These are phyloP conservation scores for Lacanobia wlatinum DNA, from an alignment of 2,888 invertebrate genomes.

Conservation along the genomic window DNA sequence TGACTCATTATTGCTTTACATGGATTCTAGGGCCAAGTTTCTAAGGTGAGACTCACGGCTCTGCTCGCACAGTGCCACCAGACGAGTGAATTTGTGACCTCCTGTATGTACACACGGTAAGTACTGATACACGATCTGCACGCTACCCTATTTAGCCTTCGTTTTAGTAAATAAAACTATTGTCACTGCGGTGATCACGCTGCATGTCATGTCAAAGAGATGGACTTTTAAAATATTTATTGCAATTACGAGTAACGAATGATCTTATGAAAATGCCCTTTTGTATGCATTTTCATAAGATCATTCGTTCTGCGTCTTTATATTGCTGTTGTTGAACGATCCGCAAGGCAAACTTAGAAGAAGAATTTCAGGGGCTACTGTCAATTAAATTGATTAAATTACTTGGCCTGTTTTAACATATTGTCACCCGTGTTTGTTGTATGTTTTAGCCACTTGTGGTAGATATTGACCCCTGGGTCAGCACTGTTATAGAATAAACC, in stretches of 20 bases:
- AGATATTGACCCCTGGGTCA: constrained; percentile 25
- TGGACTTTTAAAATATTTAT: background rate
- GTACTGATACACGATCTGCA: background rate
- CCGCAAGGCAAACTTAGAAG: background rate
- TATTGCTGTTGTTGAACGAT: background rate
- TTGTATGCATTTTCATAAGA: too few species aligned
- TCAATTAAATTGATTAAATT: background rate
- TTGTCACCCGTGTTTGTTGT: too few species aligned
- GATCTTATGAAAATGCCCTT: background rate
- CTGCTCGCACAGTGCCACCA: constrained; percentile 8
- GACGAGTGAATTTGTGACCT: constrained; percentile 15
- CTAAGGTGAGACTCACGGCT: constrained; percentile 14
- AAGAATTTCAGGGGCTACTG: background rate
- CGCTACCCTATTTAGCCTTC: background rate
- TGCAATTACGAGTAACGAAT: background rate
- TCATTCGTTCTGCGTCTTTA: background rate
- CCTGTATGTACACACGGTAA: background rate
- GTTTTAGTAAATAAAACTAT: background rate
- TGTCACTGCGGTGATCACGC: background rate
- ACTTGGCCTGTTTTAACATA: background rate
- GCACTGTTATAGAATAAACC: constrained; percentile 17
- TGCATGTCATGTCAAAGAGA: background rate
- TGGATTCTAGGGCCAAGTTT: constrained; percentile 36
- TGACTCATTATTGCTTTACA: constrained; percentile 52
- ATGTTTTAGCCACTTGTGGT: background rate